Evolutionary conservation across 2,113 vertebrate genomes (phyloP).

Genomic region (Heteronetta atricapilla): DNA sequence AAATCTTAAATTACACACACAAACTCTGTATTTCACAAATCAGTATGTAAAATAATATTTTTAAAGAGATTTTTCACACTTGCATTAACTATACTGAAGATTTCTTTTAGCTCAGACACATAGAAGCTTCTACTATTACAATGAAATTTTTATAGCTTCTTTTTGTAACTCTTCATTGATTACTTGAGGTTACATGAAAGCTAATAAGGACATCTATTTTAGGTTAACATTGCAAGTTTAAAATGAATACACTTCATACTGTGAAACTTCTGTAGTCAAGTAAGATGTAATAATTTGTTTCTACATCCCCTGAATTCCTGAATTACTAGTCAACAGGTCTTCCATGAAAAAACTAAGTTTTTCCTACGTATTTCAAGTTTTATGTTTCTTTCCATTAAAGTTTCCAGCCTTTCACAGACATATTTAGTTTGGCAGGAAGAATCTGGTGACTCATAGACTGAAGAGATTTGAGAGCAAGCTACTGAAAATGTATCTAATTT

Average conservation of each 20-base stretch:
- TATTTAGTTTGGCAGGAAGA: slow-evolving; percentile 85
- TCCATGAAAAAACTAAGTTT: slow-evolving; percentile 77
- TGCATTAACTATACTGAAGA: neutral
- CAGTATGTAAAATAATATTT: neutral
- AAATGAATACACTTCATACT: neutral
- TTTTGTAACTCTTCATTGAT: neutral
- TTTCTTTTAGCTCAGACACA: neutral
- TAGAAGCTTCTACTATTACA: neutral
- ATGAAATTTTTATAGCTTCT: neutral
- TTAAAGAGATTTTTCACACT: neutral
- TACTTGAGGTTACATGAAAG: neutral
- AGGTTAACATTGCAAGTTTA: neutral
- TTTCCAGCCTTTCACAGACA: slow-evolving; percentile 82
- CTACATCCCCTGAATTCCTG: slow-evolving; percentile 67
- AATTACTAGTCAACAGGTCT: slow-evolving; percentile 78
- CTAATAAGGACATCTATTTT: neutral
- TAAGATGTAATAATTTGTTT: slow-evolving; percentile 19
- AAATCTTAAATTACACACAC: rapidly evolving
- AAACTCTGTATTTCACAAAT: neutral
- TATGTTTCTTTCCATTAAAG: slow-evolving; percentile 84
- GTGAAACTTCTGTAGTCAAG: slow-evolving; percentile 20
- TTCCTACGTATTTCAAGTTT: slow-evolving; percentile 79
- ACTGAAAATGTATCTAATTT: slow-evolving; percentile 86
- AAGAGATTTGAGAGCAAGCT: slow-evolving; percentile 85
- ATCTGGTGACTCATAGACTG: slow-evolving; percentile 81